Evolutionary conservation across 2,888 invertebrate species (phyloP).

Genomic region (Diogma glabrata): DNA sequence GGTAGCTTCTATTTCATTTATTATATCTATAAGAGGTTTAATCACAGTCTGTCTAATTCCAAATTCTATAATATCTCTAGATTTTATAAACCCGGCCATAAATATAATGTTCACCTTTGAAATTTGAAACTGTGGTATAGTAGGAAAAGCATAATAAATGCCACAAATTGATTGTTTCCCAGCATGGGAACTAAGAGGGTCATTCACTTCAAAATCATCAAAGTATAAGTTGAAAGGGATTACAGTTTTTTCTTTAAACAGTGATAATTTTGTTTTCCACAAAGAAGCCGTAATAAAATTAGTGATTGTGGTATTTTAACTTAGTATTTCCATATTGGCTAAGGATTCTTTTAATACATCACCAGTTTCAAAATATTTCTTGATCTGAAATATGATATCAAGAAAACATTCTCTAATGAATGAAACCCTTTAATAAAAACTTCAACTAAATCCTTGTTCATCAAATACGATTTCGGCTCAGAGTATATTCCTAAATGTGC

Average conservation of each 20-base stretch:
- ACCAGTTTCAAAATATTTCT: not conserved
- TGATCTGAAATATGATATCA: not conserved
- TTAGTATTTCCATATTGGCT: not conserved
- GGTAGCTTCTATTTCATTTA: not conserved
- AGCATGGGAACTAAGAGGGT: not conserved
- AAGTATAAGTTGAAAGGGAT: not conserved
- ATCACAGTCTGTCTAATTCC: not conserved
- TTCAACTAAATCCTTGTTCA: conserved; percentile 1
- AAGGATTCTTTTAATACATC: not conserved
- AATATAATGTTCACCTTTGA: not conserved
- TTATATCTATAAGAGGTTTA: not conserved
- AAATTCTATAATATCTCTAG: not conserved
- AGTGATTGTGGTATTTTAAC: not conserved
- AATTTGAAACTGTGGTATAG: not conserved
- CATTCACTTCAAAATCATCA: not conserved
- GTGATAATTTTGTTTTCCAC: not conserved
- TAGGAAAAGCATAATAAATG: too few species aligned
- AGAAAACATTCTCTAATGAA: not conserved
- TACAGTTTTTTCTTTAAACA: not conserved
- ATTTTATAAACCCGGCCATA: too few species aligned
- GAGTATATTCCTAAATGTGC: not conserved
- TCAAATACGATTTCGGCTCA: not conserved
- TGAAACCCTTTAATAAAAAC: not conserved
- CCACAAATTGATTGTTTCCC: not conserved
- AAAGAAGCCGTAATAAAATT: not conserved